These are phyloP conservation scores for Drymonia ruficornis DNA, from an alignment of 2,888 invertebrate species.

Conservation along the genomic window DNA sequence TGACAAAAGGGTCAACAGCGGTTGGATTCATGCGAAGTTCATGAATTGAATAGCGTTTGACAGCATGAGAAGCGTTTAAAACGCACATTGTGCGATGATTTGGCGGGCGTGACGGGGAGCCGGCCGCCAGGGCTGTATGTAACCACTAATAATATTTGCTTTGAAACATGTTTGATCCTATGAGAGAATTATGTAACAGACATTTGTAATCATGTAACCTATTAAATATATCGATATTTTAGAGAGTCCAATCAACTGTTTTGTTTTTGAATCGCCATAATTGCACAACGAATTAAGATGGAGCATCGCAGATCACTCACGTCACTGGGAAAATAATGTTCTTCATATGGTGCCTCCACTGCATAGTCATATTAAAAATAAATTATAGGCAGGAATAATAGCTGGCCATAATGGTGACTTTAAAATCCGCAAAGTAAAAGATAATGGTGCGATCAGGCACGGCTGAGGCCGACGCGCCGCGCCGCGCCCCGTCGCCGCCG, in stretches of 20 bases:
- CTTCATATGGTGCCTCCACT: too few species aligned
- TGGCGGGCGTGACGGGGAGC: conserved; percentile 56
- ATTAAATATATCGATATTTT: too few species aligned
- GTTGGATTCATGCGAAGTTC: conserved; percentile 38
- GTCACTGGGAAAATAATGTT: too few species aligned
- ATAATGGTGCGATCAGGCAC: conserved; percentile 42
- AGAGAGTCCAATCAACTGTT: too few species aligned
- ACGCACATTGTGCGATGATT: conserved; percentile 49
- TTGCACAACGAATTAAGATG: too few species aligned
- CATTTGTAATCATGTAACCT: too few species aligned
- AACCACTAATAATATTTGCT: background rate
- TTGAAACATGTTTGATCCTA: too few species aligned
- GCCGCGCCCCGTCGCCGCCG: too few species aligned
- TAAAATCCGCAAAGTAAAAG: conserved; percentile 59
- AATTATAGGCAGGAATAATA: conserved; percentile 38
- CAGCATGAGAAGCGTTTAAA: conserved; percentile 45
- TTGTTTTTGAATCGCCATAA: too few species aligned
- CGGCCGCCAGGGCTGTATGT: background rate
- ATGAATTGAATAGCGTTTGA: conserved; percentile 43
- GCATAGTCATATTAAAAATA: conserved; percentile 1
- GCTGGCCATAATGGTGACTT: conserved; percentile 53
- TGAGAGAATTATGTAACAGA: too few species aligned
- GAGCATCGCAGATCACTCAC: too few species aligned
- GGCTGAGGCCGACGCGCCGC: too few species aligned
- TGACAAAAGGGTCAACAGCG: conserved; percentile 44